Conservation (phyloP, 2,113 vertebrate genomes). For the Myotis davidii region DNA sequence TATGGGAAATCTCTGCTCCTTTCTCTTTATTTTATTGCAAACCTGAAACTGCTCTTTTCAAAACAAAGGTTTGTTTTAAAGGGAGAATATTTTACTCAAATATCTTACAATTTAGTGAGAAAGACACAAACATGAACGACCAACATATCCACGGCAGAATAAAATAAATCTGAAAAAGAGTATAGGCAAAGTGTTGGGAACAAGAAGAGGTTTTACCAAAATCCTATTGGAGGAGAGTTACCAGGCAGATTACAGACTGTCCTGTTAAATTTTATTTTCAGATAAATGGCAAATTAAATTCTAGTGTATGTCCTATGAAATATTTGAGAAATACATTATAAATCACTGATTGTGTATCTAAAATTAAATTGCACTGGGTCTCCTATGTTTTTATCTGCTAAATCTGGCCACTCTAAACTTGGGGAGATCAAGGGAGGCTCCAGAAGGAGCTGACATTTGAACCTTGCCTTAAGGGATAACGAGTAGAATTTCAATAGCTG, state of each 20-base stretch:
- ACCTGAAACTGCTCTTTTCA: not conserved
- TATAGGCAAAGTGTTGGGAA: not conserved
- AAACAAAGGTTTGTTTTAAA: not conserved
- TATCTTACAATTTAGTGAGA: conserved; percentile 26
- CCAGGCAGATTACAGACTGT: not conserved
- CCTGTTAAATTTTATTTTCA: conserved; percentile 38
- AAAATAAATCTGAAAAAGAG: not conserved
- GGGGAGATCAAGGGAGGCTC: not conserved
- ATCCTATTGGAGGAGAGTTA: not conserved
- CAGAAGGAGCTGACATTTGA: conserved; percentile 16
- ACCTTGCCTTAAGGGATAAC: not conserved
- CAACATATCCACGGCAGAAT: not conserved
- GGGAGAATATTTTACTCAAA: not conserved
- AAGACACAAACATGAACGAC: conserved; percentile 6
- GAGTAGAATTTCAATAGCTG: conserved; percentile 13
- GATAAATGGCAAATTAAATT: conserved; percentile 9
- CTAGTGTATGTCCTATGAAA: not conserved
- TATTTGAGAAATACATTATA: not conserved
- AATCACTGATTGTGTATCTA: not conserved
- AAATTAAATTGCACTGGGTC: conserved; percentile 37
- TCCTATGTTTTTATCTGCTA: conserved; percentile 49
- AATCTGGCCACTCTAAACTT: conserved; percentile 7
- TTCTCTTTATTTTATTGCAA: not conserved
- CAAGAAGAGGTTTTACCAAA: not conserved
- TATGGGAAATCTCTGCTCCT: not conserved